Percentiles rank a stretch among this genome's conserved stretches.
phyloP scores from a whole-genome alignment of 2,113 vertebrate genomes.

The Orientallactaga bullata region DNA sequence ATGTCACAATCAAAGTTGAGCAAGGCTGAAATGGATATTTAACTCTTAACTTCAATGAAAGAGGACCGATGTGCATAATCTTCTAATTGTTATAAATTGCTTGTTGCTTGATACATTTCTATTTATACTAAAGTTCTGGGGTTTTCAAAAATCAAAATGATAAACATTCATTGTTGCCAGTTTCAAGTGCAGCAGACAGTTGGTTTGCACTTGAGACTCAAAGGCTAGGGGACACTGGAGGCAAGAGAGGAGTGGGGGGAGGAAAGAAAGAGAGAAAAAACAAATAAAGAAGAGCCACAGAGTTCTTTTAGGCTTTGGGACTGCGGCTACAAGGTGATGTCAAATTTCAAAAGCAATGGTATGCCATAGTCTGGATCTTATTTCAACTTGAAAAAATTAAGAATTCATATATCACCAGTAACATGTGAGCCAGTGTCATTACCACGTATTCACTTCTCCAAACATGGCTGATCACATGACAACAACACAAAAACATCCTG shows the following conservation, averaged over 20 bases:
- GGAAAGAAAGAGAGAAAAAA: background rate
- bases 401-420: background rate
- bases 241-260: rapidly evolving
- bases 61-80: background rate
- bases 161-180: background rate
- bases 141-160: background rate
- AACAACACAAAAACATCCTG: rapidly evolving
- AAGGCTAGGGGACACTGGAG: rapidly evolving
- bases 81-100: background rate
- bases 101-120: background rate
- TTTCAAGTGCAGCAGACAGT: background rate
- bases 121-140: background rate
- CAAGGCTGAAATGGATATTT: background rate
- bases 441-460: rapidly evolving
- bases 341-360: background rate
- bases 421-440: rapidly evolving
- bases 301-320: background rate
- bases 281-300: background rate
- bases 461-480: rapidly evolving
- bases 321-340: background rate
- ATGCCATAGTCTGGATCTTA: background rate
- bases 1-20: background rate
- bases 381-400: background rate
- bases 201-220: background rate
- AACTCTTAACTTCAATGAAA: background rate